phyloP scores from a whole-genome alignment of 30 jellyfish, hydroid and myxozoan species.

The Catostylus mosaicus region DNA sequence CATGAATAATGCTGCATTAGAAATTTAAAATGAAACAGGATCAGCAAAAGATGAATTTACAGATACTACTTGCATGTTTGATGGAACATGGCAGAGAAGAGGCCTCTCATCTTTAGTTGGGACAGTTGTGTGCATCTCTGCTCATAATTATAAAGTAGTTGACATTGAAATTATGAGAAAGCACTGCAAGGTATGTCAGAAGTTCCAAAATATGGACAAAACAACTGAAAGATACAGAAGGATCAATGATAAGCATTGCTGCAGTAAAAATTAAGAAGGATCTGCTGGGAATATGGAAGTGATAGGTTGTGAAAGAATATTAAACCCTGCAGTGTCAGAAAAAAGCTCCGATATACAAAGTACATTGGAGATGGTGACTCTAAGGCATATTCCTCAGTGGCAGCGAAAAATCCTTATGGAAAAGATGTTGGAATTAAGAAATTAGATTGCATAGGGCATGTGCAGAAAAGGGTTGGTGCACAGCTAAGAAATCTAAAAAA shows the following conservation, averaged over 20 bases:
- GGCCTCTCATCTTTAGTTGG: background rate
- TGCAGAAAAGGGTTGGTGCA: background rate
- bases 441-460: background rate
- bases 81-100: background rate
- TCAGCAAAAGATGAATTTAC: too few relatives aligned
- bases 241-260: background rate
- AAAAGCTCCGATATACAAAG: background rate
- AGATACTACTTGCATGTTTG: too few relatives aligned
- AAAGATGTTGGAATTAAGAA: background rate
- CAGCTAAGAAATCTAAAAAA: background rate
- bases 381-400: background rate
- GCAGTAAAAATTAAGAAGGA: background rate
- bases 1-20: constrained; percentile 2
- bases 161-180: constrained; percentile 16
- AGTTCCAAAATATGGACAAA: too few relatives aligned
- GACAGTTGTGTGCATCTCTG: too few relatives aligned
- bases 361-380: background rate
- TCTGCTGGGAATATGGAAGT: background rate
- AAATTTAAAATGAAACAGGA: background rate
- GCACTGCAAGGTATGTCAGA: constrained; percentile 11
- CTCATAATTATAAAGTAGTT: constrained; percentile 45
- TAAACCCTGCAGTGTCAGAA: background rate
- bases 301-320: background rate
- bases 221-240: too few relatives aligned
- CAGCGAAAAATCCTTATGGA: background rate